phyloP scores from a whole-genome alignment of 2,888 invertebrate species.

The Ceramica pisi region DNA sequence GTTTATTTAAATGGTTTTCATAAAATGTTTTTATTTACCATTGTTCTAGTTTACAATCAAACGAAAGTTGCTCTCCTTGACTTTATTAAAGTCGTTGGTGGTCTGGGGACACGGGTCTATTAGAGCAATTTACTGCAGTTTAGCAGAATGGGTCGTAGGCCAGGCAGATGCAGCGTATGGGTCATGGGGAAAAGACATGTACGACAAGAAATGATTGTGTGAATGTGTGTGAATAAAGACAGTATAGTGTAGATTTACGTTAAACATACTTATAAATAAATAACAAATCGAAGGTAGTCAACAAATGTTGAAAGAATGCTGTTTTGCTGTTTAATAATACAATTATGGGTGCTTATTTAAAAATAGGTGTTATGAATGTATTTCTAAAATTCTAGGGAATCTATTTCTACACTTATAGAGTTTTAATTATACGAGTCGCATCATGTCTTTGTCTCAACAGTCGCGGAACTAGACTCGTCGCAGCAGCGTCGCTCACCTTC shows the following conservation, averaged over 20 bases:
- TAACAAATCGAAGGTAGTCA: not conserved
- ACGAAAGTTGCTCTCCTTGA: slow-evolving; percentile 57
- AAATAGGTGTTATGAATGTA: not conserved
- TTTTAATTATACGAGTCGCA: not conserved
- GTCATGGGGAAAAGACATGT: slow-evolving; percentile 13
- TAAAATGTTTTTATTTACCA: slow-evolving; percentile 9
- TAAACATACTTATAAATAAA: not conserved
- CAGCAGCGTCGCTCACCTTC: slow-evolving; percentile 50
- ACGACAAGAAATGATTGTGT: not conserved
- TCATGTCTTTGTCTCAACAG: slow-evolving; percentile 21
- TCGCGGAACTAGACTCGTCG: slow-evolving; percentile 27
- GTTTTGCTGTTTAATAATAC: not conserved
- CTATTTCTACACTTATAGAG: not conserved
- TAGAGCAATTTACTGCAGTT: slow-evolving; percentile 59
- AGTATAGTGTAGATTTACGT: not conserved
- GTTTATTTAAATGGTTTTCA: slow-evolving; percentile 17
- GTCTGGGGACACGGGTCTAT: slow-evolving; percentile 33
- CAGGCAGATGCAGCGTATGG: slow-evolving; percentile 48
- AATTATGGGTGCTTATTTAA: not conserved
- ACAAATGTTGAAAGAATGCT: not conserved
- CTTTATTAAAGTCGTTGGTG: slow-evolving; percentile 27
- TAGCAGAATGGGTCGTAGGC: slow-evolving; percentile 52
- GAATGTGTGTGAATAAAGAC: slow-evolving; percentile 15
- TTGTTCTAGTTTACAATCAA: slow-evolving; percentile 41
- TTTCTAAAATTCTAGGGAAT: not conserved